Evolutionary conservation across 1,140 invertebrate species (phyloP).

Genomic region (Leptinotarsa defecta): DNA sequence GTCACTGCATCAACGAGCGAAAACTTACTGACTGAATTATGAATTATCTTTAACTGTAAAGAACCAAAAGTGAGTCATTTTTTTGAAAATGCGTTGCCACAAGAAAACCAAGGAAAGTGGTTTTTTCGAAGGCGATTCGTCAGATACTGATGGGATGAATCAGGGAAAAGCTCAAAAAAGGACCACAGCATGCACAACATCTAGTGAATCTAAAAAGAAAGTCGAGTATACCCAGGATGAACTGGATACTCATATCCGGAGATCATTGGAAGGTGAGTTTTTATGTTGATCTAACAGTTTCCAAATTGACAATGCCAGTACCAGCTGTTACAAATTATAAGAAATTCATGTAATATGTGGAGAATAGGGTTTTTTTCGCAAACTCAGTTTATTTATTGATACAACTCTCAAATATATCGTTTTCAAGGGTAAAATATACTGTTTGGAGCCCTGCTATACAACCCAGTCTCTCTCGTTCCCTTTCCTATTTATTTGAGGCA

Average conservation of each 20-base stretch:
- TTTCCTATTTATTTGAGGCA: neutral
- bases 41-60: neutral
- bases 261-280: neutral
- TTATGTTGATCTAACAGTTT: neutral
- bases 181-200: slow-evolving; percentile 53
- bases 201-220: slow-evolving; percentile 48
- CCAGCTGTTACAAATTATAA: too few species aligned
- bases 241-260: slow-evolving; percentile 47
- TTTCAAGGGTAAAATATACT: too few species aligned
- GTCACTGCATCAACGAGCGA: too few species aligned
- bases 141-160: slow-evolving; percentile 48
- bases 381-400: too few species aligned
- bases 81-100: slow-evolving; percentile 53
- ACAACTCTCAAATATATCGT: too few species aligned
- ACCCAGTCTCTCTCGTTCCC: neutral
- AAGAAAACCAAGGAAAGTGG: slow-evolving; percentile 57
- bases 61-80: neutral
- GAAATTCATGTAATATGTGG: too few species aligned
- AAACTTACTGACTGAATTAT: neutral
- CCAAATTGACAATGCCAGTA: too few species aligned
- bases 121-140: slow-evolving; percentile 55
- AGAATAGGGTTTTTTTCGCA: too few species aligned
- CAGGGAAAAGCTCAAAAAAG: slow-evolving; percentile 55
- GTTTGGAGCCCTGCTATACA: too few species aligned
- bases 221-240: slow-evolving; percentile 51